phyloP scores from a whole-genome alignment of 1,140 invertebrate species.

The Pseudoatta argentina region DNA sequence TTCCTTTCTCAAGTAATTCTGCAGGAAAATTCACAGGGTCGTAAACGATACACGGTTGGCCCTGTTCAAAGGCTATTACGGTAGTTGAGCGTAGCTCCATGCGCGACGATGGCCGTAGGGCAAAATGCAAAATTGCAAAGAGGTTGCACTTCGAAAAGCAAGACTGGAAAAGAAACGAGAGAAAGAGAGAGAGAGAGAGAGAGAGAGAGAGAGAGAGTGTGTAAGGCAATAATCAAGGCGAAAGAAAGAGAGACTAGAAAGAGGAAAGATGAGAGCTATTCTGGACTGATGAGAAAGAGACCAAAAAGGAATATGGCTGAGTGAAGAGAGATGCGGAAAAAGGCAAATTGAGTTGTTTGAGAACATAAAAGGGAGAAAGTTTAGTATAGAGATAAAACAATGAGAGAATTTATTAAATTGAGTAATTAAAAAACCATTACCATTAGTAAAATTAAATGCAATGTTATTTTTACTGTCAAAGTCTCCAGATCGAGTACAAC shows the following conservation, averaged over 20 bases:
- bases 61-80: conserved; percentile 61
- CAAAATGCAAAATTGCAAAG: conserved; percentile 60
- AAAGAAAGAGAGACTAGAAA: background rate
- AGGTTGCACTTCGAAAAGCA: background rate
- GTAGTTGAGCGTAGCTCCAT: conserved; percentile 29
- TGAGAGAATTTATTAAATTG: conserved; percentile 9
- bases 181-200: background rate
- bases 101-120: conserved; percentile 28
- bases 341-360: conserved; percentile 30
- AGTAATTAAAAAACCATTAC: conserved; percentile 10
- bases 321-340: conserved; percentile 19
- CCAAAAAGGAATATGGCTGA: background rate
- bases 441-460: conserved; percentile 6
- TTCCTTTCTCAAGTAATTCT: conserved; percentile 59
- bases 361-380: conserved; percentile 23
- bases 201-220: no score
- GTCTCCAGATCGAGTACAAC: background rate
- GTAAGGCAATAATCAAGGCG: background rate
- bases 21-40: conserved; percentile 64
- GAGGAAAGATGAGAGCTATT: conserved; percentile 23
- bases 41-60: conserved; percentile 58
- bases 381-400: background rate
- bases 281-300: background rate
- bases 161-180: background rate
- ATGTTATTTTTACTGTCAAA: background rate